Base-by-base conservation (phyloP, 1,140 invertebrate species). In the Bombus confusus region DNA sequence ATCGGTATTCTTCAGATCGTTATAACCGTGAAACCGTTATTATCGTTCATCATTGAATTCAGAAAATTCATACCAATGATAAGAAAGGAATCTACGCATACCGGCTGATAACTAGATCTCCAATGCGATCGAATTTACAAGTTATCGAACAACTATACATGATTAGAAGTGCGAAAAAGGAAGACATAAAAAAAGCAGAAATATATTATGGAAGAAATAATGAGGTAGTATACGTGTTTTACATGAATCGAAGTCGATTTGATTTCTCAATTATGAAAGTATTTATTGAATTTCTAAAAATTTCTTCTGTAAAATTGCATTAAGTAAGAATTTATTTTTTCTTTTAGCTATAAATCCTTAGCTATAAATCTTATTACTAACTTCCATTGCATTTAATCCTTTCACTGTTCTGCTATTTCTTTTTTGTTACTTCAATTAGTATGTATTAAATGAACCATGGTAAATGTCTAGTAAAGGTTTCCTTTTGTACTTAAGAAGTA, bases 1-100 rank as follows among this genome's bases (percentile, higher is more conserved):
- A 80, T 83, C 74, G 43, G 37, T 59, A 80, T 87, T 64, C 37
- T 31, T 9, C 8, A 59, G 4, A 18, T 39, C 18, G 13, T 75
- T 76, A 47, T 10, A 52, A 43, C 39, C 9, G 73, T 22, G 41
- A 68, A 77, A 52, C 22, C 34, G 22, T 52, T 82, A 15, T 66
- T 66, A 74, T 83, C 59, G 31, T 39, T 80, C 25, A 22, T 41
- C 13, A n/a, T 62, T 25, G 2, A 31, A 43, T 47, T 64, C 77
- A 3, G 10, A 47, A n/a, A 18, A 34, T 68, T 41, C n/a, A 15
- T 3, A 31, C 18, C 18, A 74, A 12, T 31, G 47, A 31, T 31
- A 47, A 73, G 31, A 39, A 41, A 39, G n/a, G 10, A 28, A n/a
- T 41, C 39, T 66, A 4, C 39, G 13, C 6, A 25, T 31, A 31